phyloP scores from a whole-genome alignment of 2,888 invertebrate species.

The Caenorhabditis sinica region DNA sequence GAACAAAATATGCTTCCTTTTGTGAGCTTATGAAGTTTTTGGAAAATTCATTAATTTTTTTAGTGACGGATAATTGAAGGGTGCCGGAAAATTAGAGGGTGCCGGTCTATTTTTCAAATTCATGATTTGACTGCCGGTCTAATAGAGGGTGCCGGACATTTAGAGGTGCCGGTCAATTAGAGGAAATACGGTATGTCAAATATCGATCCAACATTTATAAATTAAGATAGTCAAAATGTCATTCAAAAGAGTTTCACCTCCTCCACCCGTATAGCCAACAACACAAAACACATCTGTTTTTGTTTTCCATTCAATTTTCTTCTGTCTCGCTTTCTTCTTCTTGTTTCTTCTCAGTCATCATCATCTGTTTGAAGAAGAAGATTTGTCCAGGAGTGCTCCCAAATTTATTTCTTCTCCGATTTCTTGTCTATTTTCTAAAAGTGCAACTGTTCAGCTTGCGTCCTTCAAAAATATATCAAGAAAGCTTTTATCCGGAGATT shows the following conservation, averaged over 20 bases:
- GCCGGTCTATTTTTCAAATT: no score
- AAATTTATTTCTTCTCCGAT: not conserved
- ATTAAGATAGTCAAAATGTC: not conserved
- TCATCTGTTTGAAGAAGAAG: conserved; percentile 29
- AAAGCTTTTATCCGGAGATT: not conserved
- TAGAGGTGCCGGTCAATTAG: no score
- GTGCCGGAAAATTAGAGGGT: no score
- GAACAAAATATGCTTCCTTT: no score
- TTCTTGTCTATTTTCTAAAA: not conserved
- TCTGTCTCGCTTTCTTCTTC: not conserved
- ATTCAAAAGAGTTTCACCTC: conserved; percentile 1
- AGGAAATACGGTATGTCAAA: no score
- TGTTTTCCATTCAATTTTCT: conserved; percentile 11
- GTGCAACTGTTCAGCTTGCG: conserved; percentile 10
- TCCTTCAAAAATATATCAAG: not conserved
- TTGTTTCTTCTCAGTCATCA: conserved; percentile 21
- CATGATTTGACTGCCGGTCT: no score
- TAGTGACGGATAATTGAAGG: no score
- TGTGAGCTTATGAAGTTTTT: no score
- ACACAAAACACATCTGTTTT: conserved; percentile 42
- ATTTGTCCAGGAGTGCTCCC: conserved; percentile 15
- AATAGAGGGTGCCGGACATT: no score
- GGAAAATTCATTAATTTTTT: no score
- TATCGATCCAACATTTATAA: no score
- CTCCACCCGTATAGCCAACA: not conserved